Evolutionary conservation across 2,888 invertebrate species (phyloP).

Genomic region (Netelia virgata): DNA sequence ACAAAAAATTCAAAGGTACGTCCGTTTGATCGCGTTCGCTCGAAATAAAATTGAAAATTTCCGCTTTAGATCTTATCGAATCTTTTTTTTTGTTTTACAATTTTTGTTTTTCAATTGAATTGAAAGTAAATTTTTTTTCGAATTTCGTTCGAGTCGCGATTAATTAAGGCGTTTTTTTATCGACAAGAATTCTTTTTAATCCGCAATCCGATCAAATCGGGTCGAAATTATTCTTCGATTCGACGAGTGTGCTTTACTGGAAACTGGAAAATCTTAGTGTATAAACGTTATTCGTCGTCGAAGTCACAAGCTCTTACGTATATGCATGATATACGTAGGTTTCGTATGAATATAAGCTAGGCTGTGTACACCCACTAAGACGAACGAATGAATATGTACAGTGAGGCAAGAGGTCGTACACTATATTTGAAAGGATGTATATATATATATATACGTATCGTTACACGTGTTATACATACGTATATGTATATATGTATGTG

Average conservation of each 20-base stretch:
- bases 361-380: conserved; percentile 37
- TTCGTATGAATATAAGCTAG: conserved; percentile 43
- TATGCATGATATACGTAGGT: background rate
- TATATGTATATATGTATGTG: background rate
- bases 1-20: too few species aligned
- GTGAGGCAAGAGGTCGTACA: background rate
- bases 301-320: background rate
- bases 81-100: too few species aligned
- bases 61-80: too few species aligned
- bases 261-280: background rate
- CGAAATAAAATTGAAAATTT: too few species aligned
- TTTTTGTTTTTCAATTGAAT: too few species aligned
- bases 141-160: too few species aligned
- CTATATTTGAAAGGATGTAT: conserved; percentile 28
- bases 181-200: too few species aligned
- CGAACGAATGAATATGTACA: conserved; percentile 52
- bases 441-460: conserved; percentile 5
- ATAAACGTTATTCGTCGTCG: background rate
- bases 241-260: background rate
- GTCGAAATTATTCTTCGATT: background rate
- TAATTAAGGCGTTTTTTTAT: too few species aligned
- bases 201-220: too few species aligned
- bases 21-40: too few species aligned
- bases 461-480: background rate
- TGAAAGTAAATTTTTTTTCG: too few species aligned